Evolutionary conservation across 2,888 invertebrate species (phyloP), one percentile per base, ranked within the genome.

Genomic region (Congeria kusceri): DNA sequence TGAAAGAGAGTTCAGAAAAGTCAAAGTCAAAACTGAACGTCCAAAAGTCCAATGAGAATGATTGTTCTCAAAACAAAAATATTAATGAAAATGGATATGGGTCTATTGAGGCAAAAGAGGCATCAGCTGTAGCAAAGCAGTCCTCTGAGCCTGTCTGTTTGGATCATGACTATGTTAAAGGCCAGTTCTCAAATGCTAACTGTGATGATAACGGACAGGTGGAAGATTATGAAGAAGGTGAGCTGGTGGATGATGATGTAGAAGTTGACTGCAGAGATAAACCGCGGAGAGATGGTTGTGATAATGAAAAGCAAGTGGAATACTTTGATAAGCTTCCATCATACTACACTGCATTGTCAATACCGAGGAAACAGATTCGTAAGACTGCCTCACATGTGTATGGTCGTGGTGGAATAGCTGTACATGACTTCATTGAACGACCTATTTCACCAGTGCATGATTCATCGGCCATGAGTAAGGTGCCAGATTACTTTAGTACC

Each of bases 161-260:
- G 77, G 95, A 95, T 90, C 95, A 95, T 87, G 95, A 95, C 91
- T 96, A 96, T 86, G 95, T 95, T 86, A 61, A 66, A 44, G 32
- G 39, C 39, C 39, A 66, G 28, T 58, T 32, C 18, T 29, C 47
- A 18, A 53, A 18, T 57, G 23, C 3, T 49, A 29, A 63, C 4
- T 13, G 49, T 28, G 56, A 32, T 47, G 61, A 47, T 29, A 63
- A 68, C n/a, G 25, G 20, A n/a, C 61, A 63, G 46, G 57, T 72
- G 15, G 57, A 65, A 15, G 82, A 79, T 32, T 47, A 80, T 57
- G 87, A 87, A 61, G 86, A 87, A 58, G 85, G 80, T n/a, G 85
- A 86, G 62, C 73, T 82, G 4, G 20, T 76, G 7, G 80, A 77
- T 18, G 76, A 76, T 44, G 76, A 65, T 23, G 11, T 53, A n/a